Percentiles rank a stretch among this genome's conserved stretches.
phyloP scores from a whole-genome alignment of 2,113 vertebrate species.

The Trichechus manatus region DNA sequence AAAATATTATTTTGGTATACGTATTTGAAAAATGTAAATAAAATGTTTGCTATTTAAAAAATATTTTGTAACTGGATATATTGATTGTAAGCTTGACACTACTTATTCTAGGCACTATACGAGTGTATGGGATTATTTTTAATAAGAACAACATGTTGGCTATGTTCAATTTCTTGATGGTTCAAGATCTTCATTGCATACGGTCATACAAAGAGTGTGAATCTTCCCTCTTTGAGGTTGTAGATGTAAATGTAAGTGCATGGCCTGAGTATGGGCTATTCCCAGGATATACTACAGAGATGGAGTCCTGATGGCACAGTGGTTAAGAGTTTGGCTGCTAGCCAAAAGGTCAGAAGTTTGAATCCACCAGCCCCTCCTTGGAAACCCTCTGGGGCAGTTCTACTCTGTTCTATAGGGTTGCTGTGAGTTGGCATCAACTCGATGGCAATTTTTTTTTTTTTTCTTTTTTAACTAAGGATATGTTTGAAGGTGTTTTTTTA shows the following conservation, averaged over 20 bases:
- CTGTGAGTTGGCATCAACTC: no score
- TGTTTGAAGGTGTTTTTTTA: background rate
- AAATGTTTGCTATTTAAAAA: slow-evolving; percentile 20
- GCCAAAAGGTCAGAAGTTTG: no score
- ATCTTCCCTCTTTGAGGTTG: background rate
- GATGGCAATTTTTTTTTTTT: no score
- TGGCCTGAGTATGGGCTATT: background rate
- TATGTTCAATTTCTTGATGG: background rate
- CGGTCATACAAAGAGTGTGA: background rate
- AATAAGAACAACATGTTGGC: background rate
- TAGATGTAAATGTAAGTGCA: background rate
- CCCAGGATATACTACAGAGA: background rate
- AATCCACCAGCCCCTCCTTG: no score
- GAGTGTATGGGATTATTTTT: background rate
- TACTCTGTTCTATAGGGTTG: no score
- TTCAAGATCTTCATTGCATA: background rate
- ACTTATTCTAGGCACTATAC: background rate
- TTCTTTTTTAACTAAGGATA: background rate
- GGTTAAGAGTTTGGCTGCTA: no score
- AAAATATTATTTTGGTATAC: background rate
- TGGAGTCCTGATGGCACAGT: no score
- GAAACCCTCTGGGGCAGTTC: no score
- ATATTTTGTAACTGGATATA: background rate
- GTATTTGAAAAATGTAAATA: slow-evolving; percentile 49
- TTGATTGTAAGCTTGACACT: background rate